Base-by-base conservation (phyloP, 2,888 invertebrate genomes). In the Amphimallon solstitiale region DNA sequence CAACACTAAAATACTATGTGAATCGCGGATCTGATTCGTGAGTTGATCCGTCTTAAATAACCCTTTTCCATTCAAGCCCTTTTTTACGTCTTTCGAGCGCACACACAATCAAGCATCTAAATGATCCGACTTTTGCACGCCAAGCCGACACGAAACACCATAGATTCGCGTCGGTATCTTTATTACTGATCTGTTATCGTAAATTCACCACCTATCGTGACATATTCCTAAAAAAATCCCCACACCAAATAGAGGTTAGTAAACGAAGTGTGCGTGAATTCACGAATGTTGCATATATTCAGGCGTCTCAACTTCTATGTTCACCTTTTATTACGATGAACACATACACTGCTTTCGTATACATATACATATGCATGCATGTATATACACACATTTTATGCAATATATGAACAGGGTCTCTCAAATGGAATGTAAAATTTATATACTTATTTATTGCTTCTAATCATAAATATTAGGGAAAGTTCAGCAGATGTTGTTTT, bases 171-270 rank as follows among this genome's bases (percentile, higher is more conserved):
- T 38, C 56, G 43, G 63, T 68, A 74, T 74, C 74, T 74, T 73
- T 74, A 74, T 72, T 73, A 67, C 71, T 43, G 56, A 74, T 74
- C 74, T 69, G 68, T 67, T 67, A 68, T 69, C 71, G 71, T 74
- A 74, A 73, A 74, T 74, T 71, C 70, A 66, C 69, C 71, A 68
- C 70, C 67, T 71, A 67, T 68, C 72, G 71, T 70, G 72, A 72
- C 66, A 69, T 63, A 66, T 66, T 66, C 60, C 63, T 52, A 40
- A 52, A 63, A 68, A 68, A 68, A 54, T 59, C 43, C 29, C 45
- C 52, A 29, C 43, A 29, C 43, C 56, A 45, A 43, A 59, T 59
- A 43, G 6, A 29, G 34, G 63, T 51, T 62, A 49, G 23, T 35
- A 37, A 49, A 49, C 37, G 49, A 49, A 62, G 51, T 37, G 51